phyloP scores from a whole-genome alignment of 2,888 invertebrate species.

The Chesias legatella region DNA sequence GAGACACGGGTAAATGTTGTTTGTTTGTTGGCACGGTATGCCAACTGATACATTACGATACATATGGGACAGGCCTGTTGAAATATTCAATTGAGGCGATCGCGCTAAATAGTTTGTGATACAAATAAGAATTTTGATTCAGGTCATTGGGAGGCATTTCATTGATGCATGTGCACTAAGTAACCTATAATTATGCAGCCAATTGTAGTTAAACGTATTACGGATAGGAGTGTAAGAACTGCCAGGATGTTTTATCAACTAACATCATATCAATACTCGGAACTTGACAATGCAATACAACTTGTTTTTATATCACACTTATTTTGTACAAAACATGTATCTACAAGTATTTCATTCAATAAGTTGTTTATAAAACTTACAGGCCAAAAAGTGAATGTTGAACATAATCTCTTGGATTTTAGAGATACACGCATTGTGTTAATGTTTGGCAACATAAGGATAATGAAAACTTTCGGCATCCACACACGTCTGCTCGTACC shows the following conservation, averaged over 20 bases:
- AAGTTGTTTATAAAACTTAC: too few relatives aligned
- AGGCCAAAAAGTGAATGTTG: too few relatives aligned
- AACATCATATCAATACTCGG: too few relatives aligned
- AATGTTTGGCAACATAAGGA: conserved; percentile 23
- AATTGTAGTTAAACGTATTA: too few relatives aligned
- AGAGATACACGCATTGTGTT: conserved; percentile 1
- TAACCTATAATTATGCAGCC: too few relatives aligned
- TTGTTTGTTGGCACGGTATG: conserved; percentile 17
- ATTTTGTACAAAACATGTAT: too few relatives aligned
- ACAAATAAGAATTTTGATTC: conserved; percentile 1
- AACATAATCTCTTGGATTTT: not conserved
- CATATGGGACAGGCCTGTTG: conserved; percentile 6
- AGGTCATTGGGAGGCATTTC: not conserved
- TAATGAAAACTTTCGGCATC: conserved; percentile 19
- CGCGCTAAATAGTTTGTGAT: not conserved
- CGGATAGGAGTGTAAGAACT: too few relatives aligned
- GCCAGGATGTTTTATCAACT: too few relatives aligned
- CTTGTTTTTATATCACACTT: too few relatives aligned
- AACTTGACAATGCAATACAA: too few relatives aligned
- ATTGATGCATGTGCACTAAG: too few relatives aligned
- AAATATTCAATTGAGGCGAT: conserved; percentile 6
- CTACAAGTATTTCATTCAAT: too few relatives aligned
- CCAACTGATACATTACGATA: conserved; percentile 18
- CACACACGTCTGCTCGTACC: conserved; percentile 22
- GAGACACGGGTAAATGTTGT: conserved; percentile 30